These are phyloP conservation scores for Sinocyclocheilus maitianheensis DNA, from an alignment of 2,113 vertebrate genomes.

Conservation along the genomic window DNA sequence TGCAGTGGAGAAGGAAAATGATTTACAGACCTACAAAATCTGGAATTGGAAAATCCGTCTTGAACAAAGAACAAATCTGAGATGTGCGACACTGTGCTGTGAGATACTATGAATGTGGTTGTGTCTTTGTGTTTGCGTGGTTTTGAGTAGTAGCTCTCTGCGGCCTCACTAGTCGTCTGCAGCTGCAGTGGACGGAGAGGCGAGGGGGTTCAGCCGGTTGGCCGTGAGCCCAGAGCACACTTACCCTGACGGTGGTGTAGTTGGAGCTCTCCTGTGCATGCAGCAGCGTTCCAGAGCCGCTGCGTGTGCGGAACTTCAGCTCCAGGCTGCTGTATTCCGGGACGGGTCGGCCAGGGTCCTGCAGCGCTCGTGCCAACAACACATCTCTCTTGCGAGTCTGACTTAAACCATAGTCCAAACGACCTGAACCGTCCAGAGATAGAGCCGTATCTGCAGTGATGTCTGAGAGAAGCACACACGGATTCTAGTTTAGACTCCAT, in stretches of 20 bases:
- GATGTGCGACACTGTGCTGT: conserved; percentile 56
- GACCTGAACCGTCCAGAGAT: conserved; percentile 88
- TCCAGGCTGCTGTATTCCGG: conserved; percentile 76
- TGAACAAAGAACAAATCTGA: conserved; percentile 38
- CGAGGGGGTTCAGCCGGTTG: conserved; percentile 41
- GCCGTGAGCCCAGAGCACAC: conserved; percentile 54
- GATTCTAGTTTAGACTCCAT: neutral
- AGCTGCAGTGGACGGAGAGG: conserved; percentile 62
- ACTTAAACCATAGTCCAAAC: conserved; percentile 88
- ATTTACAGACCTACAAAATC: conserved; percentile 48
- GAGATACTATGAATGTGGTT: conserved; percentile 33
- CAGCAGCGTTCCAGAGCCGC: conserved; percentile 86
- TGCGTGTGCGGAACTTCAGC: conserved; percentile 93
- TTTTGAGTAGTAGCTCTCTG: conserved; percentile 60
- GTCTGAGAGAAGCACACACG: conserved; percentile 69
- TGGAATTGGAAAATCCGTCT: conserved; percentile 54
- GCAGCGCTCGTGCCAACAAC: conserved; percentile 73
- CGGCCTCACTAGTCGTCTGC: conserved; percentile 53
- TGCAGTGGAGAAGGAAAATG: conserved; percentile 17
- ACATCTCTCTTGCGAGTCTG: conserved; percentile 85
- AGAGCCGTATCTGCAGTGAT: conserved; percentile 88
- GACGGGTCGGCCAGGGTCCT: conserved; percentile 46
- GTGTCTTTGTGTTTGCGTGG: neutral
- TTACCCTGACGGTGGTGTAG: conserved; percentile 93
- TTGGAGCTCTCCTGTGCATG: conserved; percentile 94